Evolutionary conservation across 2,113 vertebrate species (phyloP).

Genomic region (Bufo bufo): DNA sequence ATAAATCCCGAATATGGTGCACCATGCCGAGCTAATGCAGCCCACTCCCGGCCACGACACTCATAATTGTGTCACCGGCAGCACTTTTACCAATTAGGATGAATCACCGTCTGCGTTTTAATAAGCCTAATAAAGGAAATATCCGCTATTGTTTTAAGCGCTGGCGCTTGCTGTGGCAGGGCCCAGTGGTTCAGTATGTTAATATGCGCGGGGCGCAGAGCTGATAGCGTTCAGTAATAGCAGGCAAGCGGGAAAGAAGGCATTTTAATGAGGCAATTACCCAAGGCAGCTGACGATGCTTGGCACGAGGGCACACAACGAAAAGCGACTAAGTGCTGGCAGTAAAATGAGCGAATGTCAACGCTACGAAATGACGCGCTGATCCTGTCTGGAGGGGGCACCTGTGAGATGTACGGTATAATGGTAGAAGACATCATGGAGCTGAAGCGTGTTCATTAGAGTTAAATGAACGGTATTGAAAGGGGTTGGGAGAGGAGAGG

Average conservation of each 20-base stretch:
- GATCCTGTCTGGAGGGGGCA: background rate
- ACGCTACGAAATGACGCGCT: background rate
- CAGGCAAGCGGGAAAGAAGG: background rate
- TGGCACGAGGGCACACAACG: constrained; percentile 33
- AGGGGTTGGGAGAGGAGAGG: constrained; percentile 29
- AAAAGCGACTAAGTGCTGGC: constrained; percentile 13
- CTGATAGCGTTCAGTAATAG: background rate
- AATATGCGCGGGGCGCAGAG: background rate
- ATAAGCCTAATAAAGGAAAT: background rate
- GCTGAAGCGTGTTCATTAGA: background rate
- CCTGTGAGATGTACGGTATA: constrained; percentile 8
- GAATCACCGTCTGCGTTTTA: background rate
- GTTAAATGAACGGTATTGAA: constrained; percentile 5
- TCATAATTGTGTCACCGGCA: background rate
- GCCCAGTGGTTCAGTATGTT: constrained; percentile 6
- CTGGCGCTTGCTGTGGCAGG: background rate
- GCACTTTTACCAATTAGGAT: background rate
- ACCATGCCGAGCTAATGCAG: background rate
- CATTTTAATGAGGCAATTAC: constrained; percentile 53
- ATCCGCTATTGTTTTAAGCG: constrained; percentile 12
- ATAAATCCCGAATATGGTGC: background rate
- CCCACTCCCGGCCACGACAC: background rate
- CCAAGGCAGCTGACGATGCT: background rate
- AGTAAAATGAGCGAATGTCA: background rate
- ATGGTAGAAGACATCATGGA: constrained; percentile 7